phyloP scores from a whole-genome alignment of 2,888 invertebrate species.

The Glyphotaelius pellucidus region DNA sequence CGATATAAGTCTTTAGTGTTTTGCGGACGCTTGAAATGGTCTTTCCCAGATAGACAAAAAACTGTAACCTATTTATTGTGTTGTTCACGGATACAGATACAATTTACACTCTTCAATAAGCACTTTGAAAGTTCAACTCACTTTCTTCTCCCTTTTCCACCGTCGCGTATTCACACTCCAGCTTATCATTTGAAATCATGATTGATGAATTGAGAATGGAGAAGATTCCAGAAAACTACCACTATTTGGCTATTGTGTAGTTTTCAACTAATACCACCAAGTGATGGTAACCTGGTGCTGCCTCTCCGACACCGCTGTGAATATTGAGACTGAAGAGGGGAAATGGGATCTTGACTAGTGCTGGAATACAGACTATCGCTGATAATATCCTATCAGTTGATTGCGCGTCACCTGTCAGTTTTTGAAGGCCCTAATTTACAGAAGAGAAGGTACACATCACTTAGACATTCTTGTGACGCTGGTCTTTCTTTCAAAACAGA shows the following conservation, averaged over 20 bases:
- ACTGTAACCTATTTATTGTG: background rate
- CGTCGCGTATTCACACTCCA: constrained; percentile 26
- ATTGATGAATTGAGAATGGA: background rate
- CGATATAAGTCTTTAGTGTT: no score
- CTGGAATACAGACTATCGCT: background rate
- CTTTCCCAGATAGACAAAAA: no score
- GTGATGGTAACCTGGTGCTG: background rate
- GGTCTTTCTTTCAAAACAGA: background rate
- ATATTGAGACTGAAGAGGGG: background rate
- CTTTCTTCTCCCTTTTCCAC: constrained; percentile 34
- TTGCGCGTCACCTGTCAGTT: background rate
- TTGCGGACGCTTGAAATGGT: no score
- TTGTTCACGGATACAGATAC: background rate
- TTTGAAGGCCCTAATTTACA: background rate
- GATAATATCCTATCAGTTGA: background rate
- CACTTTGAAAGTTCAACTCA: background rate
- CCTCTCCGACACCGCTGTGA: background rate
- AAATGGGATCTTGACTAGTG: background rate
- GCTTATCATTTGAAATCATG: constrained; percentile 24
- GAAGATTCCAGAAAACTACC: background rate
- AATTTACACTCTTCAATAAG: background rate
- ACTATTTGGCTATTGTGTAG: background rate
- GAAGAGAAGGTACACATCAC: background rate
- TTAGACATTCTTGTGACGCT: background rate
- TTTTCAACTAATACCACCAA: background rate